Conservation (phyloP, 1,140 invertebrate genomes). For the Drosophila sechellia region DNA sequence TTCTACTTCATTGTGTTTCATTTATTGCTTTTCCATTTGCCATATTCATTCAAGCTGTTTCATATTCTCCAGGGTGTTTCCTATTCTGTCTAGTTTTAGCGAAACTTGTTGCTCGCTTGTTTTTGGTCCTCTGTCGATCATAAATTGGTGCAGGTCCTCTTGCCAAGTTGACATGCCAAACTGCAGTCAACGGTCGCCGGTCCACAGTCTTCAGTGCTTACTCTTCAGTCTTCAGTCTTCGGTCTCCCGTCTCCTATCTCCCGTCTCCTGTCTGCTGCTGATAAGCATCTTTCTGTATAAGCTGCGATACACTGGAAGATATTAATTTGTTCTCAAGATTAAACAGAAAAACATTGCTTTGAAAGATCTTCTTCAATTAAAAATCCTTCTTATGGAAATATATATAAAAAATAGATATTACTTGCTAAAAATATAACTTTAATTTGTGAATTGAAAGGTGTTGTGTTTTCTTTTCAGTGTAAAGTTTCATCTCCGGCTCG, state of each 20-base stretch:
- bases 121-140: conserved; percentile 70
- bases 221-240: conserved; percentile 47
- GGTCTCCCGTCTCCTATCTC: conserved; percentile 39
- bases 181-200: conserved; percentile 49
- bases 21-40: not conserved
- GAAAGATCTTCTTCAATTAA: no score
- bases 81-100: not conserved
- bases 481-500: conserved; percentile 21
- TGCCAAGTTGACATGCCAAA: conserved; percentile 45
- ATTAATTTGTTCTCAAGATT: no score
- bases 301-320: conserved; percentile 4
- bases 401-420: no score
- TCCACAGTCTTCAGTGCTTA: conserved; percentile 29
- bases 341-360: no score
- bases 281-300: conserved; percentile 65
- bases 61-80: conserved; percentile 8
- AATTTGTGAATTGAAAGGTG: no score
- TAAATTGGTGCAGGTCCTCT: conserved; percentile 70
- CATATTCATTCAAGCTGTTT: not conserved
- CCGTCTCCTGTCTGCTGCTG: conserved; percentile 60
- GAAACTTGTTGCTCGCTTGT: conserved; percentile 16
- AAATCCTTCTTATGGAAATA: no score
- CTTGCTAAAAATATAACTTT: no score
- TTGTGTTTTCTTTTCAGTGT: not conserved
- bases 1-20: not conserved